These are phyloP conservation scores for Psammodynastes pulverulentus DNA, from an alignment of 2,113 vertebrate genomes.

Conservation along the genomic window DNA sequence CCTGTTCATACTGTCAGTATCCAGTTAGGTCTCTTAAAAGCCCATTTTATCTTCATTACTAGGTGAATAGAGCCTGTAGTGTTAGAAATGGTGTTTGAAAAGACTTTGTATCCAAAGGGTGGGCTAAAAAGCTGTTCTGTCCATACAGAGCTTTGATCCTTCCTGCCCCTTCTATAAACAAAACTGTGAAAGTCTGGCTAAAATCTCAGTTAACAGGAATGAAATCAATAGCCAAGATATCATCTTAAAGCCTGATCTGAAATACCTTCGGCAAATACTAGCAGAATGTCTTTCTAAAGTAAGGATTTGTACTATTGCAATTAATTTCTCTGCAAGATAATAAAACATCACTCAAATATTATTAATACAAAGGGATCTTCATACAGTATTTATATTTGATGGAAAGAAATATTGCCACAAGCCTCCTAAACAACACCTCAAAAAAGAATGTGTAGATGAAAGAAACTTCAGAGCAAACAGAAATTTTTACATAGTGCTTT, in stretches of 20 bases:
- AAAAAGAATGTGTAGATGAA: conserved; percentile 54
- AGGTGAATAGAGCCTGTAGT: background rate
- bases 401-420: conserved; percentile 39
- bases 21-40: background rate
- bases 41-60: conserved; percentile 14
- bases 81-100: background rate
- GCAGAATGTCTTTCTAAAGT: background rate
- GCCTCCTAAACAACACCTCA: conserved; percentile 40
- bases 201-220: background rate
- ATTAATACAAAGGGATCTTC: conserved; percentile 38
- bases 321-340: conserved; percentile 30
- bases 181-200: background rate
- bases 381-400: conserved; percentile 33
- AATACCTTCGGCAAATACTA: background rate
- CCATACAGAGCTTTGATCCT: background rate
- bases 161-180: background rate
- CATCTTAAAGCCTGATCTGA: background rate
- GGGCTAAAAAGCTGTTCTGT: background rate
- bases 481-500: conserved; percentile 64
- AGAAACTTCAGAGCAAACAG: conserved; percentile 56
- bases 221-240: fast-evolving
- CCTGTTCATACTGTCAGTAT: background rate
- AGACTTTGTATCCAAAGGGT: background rate
- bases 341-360: conserved; percentile 1
- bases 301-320: conserved; percentile 28